phyloP scores from a whole-genome alignment of 1,140 invertebrate genomes.

The Camponotus floridanus region DNA sequence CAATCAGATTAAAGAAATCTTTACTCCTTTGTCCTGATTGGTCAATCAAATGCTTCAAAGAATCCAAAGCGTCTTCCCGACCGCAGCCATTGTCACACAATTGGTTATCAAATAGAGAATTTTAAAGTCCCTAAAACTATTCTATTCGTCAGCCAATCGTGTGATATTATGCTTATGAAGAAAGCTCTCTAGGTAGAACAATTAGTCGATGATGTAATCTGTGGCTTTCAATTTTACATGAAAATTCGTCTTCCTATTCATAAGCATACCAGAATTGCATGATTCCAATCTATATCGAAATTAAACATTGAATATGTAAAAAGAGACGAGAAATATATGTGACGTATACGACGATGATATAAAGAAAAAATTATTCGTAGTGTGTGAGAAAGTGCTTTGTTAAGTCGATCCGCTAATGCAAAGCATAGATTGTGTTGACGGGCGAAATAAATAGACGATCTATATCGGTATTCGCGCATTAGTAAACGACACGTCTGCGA shows the following conservation, averaged over 20 bases:
- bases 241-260: neutral
- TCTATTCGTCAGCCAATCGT: no score
- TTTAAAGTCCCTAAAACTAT: no score
- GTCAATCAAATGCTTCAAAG: no score
- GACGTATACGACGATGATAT: slow-evolving; percentile 33
- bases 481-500: slow-evolving; percentile 65
- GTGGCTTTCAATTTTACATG: neutral
- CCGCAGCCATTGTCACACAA: no score
- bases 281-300: slow-evolving; percentile 31
- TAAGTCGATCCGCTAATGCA: slow-evolving; percentile 56
- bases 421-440: slow-evolving; percentile 39
- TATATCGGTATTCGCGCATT: slow-evolving; percentile 50
- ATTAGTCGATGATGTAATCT: no score
- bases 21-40: no score
- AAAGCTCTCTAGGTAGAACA: no score
- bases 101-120: no score
- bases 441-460: slow-evolving; percentile 36
- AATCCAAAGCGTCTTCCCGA: no score
- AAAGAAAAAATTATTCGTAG: slow-evolving; percentile 31
- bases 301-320: slow-evolving; percentile 36
- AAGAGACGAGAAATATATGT: slow-evolving; percentile 22
- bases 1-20: no score
- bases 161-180: no score
- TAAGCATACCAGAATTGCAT: slow-evolving; percentile 15
- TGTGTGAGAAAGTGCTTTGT: slow-evolving; percentile 25